Conservation (phyloP, 2,113 vertebrate genomes). For the Eretmochelys imbricata region DNA sequence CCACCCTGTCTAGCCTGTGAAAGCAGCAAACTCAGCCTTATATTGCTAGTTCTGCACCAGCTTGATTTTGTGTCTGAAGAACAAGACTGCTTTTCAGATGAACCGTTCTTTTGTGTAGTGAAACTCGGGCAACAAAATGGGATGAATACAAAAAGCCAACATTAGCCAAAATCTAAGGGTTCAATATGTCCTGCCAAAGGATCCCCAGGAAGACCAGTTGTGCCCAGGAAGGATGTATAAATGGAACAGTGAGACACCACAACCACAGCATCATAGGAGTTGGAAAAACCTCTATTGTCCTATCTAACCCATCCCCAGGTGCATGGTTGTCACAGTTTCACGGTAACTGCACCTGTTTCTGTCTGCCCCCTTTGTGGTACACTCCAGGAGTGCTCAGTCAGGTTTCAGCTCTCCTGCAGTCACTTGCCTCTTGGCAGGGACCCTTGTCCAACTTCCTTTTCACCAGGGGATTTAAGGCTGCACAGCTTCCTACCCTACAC, state of each 20-base stretch:
- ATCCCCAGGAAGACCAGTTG: neutral
- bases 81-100: fast-evolving
- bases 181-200: neutral
- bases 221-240: neutral
- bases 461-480: neutral
- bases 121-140: fast-evolving
- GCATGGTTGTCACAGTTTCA: neutral
- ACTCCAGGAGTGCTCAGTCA: neutral
- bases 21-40: neutral
- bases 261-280: neutral
- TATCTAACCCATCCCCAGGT: neutral
- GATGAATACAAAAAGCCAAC: fast-evolving
- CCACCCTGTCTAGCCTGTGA: fast-evolving
- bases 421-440: neutral
- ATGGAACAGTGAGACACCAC: neutral
- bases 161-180: neutral
- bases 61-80: neutral
- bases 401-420: neutral
- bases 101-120: fast-evolving
- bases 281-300: neutral
- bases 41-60: neutral
- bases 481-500: neutral
- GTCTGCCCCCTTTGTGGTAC: neutral
- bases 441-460: neutral
- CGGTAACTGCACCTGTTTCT: neutral